A percentile compares a stretch with the other conserved stretches of the same genome.
These are phyloP conservation scores for human (Homo sapiens) DNA, from an alignment of 2,113 vertebrate genomes.

Conservation along the genomic window DNA sequence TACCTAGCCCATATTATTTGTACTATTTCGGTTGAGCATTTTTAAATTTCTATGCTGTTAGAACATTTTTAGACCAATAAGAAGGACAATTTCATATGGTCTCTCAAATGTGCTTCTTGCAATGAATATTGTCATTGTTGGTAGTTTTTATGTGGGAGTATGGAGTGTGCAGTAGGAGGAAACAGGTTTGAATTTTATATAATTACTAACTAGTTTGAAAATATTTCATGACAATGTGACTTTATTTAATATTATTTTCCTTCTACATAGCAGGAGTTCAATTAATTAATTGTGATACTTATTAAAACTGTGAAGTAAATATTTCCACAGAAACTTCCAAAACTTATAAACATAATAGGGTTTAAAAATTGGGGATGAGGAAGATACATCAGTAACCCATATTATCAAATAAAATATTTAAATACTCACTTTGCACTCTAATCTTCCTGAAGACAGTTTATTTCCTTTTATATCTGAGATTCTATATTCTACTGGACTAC, in stretches of 20 bases:
- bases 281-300: slow-evolving; percentile 3
- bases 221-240: background rate
- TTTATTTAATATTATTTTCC: background rate
- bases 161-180: background rate
- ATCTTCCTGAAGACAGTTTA: background rate
- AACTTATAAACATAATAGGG: background rate
- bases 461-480: background rate
- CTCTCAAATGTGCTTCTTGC: background rate
- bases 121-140: background rate
- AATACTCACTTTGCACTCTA: background rate
- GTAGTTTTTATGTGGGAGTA: background rate
- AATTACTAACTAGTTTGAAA: background rate
- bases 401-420: slow-evolving; percentile 22
- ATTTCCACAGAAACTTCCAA: background rate
- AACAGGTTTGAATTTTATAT: slow-evolving; percentile 36
- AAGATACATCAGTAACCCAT: background rate
- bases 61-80: background rate
- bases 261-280: background rate
- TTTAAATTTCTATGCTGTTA: background rate
- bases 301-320: background rate
- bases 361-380: background rate
- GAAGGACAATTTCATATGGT: slow-evolving; percentile 3
- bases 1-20: background rate
- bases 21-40: background rate
- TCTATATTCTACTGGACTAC: background rate